phyloP scores from a whole-genome alignment of 92 coral and sea anemone genomes.

The Parazoanthus atlanticus region DNA sequence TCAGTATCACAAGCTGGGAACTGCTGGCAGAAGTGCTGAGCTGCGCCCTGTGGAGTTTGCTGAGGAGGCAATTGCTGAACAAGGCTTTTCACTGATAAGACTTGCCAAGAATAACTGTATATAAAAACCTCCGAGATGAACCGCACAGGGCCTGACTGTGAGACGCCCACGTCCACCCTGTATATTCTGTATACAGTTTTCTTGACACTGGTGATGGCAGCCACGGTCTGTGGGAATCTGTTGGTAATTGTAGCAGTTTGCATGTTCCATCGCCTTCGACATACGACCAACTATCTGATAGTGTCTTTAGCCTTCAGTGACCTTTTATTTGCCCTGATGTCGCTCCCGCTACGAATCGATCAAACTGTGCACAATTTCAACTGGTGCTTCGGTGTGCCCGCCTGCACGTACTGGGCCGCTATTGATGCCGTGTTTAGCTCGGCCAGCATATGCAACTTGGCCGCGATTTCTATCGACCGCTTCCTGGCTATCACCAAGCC shows the following conservation, averaged over 20 bases:
- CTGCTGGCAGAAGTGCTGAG: neutral
- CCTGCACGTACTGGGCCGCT: constrained; percentile 80
- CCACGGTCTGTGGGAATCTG: constrained; percentile 85
- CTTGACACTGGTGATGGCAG: constrained; percentile 71
- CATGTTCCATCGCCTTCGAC: constrained; percentile 80
- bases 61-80: neutral
- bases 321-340: constrained; percentile 73
- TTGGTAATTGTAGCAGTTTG: constrained; percentile 85
- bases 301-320: constrained; percentile 92
- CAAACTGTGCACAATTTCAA: constrained; percentile 72
- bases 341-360: constrained; percentile 86
- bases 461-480: constrained; percentile 92
- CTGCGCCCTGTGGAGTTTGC: neutral
- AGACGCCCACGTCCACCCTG: constrained; percentile 48
- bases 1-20: neutral
- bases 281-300: constrained; percentile 83
- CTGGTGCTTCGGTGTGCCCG: constrained; percentile 79
- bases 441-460: constrained; percentile 89
- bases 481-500: constrained; percentile 92
- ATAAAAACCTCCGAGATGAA: constrained; percentile 13
- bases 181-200: constrained; percentile 67
- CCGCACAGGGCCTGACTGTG: constrained; percentile 52
- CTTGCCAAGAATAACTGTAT: neutral
- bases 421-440: constrained; percentile 79
- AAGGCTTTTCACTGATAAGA: neutral